Evolutionary conservation across 35 echinoderm and acorn worm species (phyloP).

Genomic region (Eucidaris tribuloides): DNA sequence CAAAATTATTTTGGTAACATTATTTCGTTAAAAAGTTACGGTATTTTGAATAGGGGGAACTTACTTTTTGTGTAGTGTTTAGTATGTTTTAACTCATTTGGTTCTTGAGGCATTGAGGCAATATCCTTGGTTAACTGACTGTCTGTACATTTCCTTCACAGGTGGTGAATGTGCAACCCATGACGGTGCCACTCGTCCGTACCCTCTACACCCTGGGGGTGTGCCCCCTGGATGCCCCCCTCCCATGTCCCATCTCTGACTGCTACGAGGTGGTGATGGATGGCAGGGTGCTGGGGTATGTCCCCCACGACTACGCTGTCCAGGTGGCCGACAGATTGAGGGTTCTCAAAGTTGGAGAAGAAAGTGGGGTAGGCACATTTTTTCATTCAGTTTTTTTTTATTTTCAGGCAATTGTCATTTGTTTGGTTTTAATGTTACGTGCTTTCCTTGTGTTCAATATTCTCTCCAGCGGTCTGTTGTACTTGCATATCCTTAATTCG

Average conservation of each 20-base stretch:
- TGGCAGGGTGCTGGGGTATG: constrained; percentile 72
- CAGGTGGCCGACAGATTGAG: constrained; percentile 44
- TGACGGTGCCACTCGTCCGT: constrained; percentile 10
- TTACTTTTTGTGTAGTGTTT: no score
- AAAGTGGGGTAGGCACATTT: constrained; percentile 53
- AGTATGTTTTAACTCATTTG: no score
- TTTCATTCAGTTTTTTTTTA: neutral
- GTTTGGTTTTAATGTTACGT: no score
- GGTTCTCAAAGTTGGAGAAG: constrained; percentile 67
- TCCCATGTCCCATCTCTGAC: neutral
- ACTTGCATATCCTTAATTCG: no score
- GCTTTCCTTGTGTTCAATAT: no score
- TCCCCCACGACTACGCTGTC: constrained; percentile 55
- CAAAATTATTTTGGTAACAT: no score
- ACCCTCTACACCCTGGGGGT: constrained; percentile 64
- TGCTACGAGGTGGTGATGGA: constrained; percentile 81
- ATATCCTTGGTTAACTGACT: no score
- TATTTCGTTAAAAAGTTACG: no score
- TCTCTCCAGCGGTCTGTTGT: no score
- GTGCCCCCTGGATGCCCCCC: constrained; percentile 69
- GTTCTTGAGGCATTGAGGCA: no score
- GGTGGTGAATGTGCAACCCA: constrained; percentile 75
- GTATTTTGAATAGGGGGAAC: no score
- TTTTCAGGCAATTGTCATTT: no score
- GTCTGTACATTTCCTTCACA: constrained; percentile 12